Conservation (phyloP, 1,140 invertebrate species). For the Drosophila subpulchrella region DNA sequence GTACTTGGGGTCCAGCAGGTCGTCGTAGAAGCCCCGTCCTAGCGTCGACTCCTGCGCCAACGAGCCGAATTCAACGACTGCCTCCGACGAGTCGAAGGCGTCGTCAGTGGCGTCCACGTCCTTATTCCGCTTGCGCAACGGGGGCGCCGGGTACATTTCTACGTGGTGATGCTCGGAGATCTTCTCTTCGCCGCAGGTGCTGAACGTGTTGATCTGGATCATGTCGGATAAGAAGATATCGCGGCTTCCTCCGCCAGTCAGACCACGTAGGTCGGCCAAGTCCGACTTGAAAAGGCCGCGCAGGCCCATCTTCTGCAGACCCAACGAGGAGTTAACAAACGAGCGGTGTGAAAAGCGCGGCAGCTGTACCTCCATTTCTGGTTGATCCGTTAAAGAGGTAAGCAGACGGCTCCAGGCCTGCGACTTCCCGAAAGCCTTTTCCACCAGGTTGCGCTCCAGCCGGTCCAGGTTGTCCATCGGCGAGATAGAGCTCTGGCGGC, state of each 20-base stretch:
- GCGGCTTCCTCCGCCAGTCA: conserved; percentile 89
- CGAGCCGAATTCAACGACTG: conserved; percentile 68
- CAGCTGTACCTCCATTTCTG: conserved; percentile 91
- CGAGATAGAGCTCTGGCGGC: conserved; percentile 90
- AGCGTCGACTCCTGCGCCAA: conserved; percentile 85
- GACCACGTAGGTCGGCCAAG: conserved; percentile 91
- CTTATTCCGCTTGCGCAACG: conserved; percentile 85
- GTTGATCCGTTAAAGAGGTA: conserved; percentile 89
- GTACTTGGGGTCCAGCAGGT: conserved; percentile 87
- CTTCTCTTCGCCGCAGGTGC: conserved; percentile 90
- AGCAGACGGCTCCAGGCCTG: conserved; percentile 90
- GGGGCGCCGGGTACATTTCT: conserved; percentile 90
- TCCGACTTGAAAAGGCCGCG: conserved; percentile 90
- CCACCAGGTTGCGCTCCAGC: conserved; percentile 89
- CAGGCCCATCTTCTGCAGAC: conserved; percentile 91
- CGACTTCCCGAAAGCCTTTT: conserved; percentile 87
- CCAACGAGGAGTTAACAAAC: conserved; percentile 90
- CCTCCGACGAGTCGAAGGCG: conserved; percentile 65
- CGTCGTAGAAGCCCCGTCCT: conserved; percentile 87
- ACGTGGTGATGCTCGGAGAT: conserved; percentile 90
- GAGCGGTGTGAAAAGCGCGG: conserved; percentile 93
- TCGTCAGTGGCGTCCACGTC: conserved; percentile 67
- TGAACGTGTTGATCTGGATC: conserved; percentile 91
- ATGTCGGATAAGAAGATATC: conserved; percentile 92
- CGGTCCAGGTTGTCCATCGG: conserved; percentile 90